Conservation (phyloP, 2,797 vertebrate species). For the Chrysocyon brachyurus region DNA sequence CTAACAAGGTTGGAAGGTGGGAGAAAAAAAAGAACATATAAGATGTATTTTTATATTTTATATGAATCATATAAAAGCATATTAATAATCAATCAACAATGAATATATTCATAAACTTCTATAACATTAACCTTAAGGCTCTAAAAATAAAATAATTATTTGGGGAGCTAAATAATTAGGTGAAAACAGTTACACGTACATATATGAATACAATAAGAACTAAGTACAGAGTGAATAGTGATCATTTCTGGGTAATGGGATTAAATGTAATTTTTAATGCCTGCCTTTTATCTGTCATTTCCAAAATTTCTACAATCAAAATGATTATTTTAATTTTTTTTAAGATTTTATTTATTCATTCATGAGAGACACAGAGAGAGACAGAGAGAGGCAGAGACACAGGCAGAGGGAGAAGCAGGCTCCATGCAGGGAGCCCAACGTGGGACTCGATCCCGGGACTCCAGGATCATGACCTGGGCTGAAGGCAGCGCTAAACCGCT, state of each 20-base stretch:
- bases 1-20: too few species aligned
- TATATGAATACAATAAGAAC: constrained; percentile 8
- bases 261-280: constrained; percentile 43
- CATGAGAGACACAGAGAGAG: too few species aligned
- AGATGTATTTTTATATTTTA: constrained; percentile 25
- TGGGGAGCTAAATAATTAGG: constrained; percentile 21
- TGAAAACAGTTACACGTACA: neutral
- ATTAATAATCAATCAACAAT: constrained; percentile 23
- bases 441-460: too few species aligned
- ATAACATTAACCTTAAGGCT: constrained; percentile 30
- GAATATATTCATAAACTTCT: constrained; percentile 25
- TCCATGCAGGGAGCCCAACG: too few species aligned
- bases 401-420: too few species aligned
- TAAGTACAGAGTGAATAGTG: neutral
- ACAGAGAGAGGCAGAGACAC: too few species aligned
- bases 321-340: neutral
- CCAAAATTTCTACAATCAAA: constrained; percentile 17
- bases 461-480: too few species aligned
- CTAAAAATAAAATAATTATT: constrained; percentile 44
- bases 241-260: neutral
- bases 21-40: neutral
- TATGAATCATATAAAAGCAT: neutral
- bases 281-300: neutral
- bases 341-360: too few species aligned
- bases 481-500: too few species aligned